phyloP scores from a whole-genome alignment of 2,797 vertebrate genomes.

The Bothrops alternatus region DNA sequence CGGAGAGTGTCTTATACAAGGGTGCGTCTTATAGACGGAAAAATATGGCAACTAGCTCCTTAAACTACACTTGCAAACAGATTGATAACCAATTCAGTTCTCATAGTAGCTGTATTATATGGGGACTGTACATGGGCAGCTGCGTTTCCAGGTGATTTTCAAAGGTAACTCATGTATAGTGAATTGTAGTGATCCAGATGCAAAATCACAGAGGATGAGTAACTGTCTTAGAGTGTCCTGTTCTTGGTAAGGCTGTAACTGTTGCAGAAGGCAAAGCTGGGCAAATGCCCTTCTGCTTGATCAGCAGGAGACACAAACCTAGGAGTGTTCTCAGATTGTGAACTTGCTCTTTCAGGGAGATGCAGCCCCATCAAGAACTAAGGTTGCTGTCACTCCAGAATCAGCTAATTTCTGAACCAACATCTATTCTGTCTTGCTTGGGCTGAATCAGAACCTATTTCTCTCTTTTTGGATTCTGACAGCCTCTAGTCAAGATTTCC shows the following conservation, averaged over 20 bases:
- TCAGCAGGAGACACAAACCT: background rate
- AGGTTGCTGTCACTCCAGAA: background rate
- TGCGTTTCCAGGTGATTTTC: background rate
- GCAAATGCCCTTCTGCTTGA: background rate
- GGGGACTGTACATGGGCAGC: background rate
- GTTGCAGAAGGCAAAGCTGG: background rate
- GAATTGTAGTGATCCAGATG: background rate
- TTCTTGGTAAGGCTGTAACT: background rate
- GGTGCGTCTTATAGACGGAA: too few relatives aligned
- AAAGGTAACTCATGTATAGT: background rate
- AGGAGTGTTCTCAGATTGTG: background rate
- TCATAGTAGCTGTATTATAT: background rate
- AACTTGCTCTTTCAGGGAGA: background rate
- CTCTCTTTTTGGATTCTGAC: background rate
- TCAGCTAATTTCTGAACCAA: background rate
- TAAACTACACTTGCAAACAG: background rate
- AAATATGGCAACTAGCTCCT: background rate
- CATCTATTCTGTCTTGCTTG: background rate
- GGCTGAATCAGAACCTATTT: background rate
- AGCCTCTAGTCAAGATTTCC: background rate
- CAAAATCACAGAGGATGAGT: background rate
- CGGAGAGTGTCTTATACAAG: too few relatives aligned
- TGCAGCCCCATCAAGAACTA: background rate
- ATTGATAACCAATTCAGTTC: background rate
- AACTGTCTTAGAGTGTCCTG: background rate